Conservation (phyloP, 2,888 invertebrate genomes). For the Cerastis rubricosa region DNA sequence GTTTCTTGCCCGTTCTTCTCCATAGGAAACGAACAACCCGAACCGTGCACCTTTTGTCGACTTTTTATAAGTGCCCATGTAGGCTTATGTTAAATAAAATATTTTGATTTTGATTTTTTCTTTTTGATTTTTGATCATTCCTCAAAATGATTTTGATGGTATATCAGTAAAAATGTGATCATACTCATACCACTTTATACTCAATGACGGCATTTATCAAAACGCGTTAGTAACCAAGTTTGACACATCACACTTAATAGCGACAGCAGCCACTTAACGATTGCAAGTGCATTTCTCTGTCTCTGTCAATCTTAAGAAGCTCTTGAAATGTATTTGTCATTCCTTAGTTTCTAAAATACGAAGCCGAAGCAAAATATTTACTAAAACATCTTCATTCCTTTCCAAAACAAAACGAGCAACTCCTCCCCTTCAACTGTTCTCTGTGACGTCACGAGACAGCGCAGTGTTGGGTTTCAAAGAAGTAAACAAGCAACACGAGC, state of each 20-base stretch:
- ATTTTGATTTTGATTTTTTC: no score
- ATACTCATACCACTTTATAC: not conserved
- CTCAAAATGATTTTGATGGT: not conserved
- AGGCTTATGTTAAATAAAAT: no score
- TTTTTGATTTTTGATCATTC: not conserved
- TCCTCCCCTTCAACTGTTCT: not conserved
- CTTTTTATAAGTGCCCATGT: no score
- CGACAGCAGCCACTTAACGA: not conserved
- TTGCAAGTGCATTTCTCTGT: not conserved
- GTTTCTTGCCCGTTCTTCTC: no score
- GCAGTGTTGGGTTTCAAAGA: constrained; percentile 52
- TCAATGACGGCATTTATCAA: not conserved
- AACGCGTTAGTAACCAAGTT: not conserved
- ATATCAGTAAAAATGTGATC: not conserved
- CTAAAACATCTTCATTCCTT: not conserved
- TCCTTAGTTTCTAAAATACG: not conserved
- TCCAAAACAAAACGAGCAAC: constrained; percentile 7
- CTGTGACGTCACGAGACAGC: constrained; percentile 21
- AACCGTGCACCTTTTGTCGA: no score
- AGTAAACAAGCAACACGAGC: constrained; percentile 24
- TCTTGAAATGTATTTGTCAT: not conserved
- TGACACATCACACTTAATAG: not conserved
- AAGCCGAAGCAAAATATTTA: not conserved
- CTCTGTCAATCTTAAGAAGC: not conserved
- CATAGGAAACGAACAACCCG: no score